Evolutionary conservation across 2,113 vertebrate genomes (phyloP).

Genomic region (Aphyosemion australe): DNA sequence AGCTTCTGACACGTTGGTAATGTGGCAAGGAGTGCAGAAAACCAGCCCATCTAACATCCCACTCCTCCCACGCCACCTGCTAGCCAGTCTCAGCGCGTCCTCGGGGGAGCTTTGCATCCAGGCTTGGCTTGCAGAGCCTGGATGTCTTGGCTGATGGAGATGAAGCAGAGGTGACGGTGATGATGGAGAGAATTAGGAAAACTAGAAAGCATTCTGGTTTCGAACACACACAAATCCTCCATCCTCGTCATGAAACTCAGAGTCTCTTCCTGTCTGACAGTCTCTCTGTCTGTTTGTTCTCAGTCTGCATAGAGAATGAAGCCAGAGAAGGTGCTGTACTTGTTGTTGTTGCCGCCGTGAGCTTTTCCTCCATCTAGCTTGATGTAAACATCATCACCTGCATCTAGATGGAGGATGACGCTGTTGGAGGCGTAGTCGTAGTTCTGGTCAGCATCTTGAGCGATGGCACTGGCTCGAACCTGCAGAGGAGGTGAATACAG

Average conservation of each 20-base stretch:
- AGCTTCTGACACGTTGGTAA: constrained; percentile 53
- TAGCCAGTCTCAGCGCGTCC: constrained; percentile 49
- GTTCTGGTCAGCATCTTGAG: constrained; percentile 97
- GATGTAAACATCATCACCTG: constrained; percentile 95
- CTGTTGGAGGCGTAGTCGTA: constrained; percentile 99
- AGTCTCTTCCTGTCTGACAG: constrained; percentile 46
- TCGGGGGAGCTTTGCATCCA: constrained; percentile 57
- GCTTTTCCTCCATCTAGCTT: constrained; percentile 98
- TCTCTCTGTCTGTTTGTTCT: constrained; percentile 61
- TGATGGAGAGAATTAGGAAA: constrained; percentile 74
- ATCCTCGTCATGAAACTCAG: constrained; percentile 26
- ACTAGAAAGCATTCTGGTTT: constrained; percentile 67
- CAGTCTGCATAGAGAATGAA: constrained; percentile 99
- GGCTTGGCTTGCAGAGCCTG: constrained; percentile 55
- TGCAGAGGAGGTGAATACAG: constrained; percentile 51
- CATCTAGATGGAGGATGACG: constrained; percentile 96
- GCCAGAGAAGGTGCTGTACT: constrained; percentile 98
- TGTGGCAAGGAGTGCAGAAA: constrained; percentile 36
- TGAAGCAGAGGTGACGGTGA: constrained; percentile 71
- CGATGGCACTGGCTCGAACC: constrained; percentile 97
- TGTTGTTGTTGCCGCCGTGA: constrained; percentile 98
- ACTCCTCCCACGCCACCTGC: constrained; percentile 40
- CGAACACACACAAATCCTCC: constrained; percentile 50
- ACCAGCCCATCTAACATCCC: constrained; percentile 26
- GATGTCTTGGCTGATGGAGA: constrained; percentile 60